A percentile compares a stretch with the other conserved stretches of the same genome.
Evolutionary conservation across 1,140 invertebrate genomes (phyloP).

Genomic region (Leptinotarsa lineolata): DNA sequence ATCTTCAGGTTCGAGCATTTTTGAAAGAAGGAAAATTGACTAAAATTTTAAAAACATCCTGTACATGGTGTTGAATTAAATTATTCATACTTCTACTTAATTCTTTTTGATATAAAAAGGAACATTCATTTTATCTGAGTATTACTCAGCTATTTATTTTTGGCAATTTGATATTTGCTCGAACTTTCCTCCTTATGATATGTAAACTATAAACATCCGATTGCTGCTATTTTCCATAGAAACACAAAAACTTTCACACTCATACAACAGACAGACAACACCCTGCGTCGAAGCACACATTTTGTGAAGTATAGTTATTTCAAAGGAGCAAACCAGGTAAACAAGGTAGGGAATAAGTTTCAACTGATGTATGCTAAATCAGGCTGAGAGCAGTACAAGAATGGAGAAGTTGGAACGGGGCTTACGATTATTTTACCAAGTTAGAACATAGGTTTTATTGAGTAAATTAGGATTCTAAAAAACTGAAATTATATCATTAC

Average conservation of each 20-base stretch:
- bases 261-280: conserved; percentile 27
- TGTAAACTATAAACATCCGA: conserved; percentile 31
- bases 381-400: no score
- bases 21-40: background rate
- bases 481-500: no score
- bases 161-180: conserved; percentile 44
- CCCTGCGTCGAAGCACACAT: conserved; percentile 10
- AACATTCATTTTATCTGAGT: conserved; percentile 48
- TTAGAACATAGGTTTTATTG: no score
- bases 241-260: conserved; percentile 28
- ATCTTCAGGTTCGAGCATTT: background rate
- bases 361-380: background rate
- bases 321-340: conserved; percentile 20
- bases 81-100: conserved; percentile 5
- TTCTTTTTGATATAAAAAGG: conserved; percentile 50
- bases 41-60: conserved; percentile 1
- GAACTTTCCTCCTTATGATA: conserved; percentile 40
- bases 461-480: no score
- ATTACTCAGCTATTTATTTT: conserved; percentile 38
- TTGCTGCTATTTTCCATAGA: conserved; percentile 12
- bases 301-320: background rate
- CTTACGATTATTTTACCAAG: no score
- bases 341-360: background rate
- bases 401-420: no score
- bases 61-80: background rate